Evolutionary conservation across 2,888 invertebrate species (phyloP), one percentile per base, ranked within the genome.

Genomic region (Synergus japonicus): DNA sequence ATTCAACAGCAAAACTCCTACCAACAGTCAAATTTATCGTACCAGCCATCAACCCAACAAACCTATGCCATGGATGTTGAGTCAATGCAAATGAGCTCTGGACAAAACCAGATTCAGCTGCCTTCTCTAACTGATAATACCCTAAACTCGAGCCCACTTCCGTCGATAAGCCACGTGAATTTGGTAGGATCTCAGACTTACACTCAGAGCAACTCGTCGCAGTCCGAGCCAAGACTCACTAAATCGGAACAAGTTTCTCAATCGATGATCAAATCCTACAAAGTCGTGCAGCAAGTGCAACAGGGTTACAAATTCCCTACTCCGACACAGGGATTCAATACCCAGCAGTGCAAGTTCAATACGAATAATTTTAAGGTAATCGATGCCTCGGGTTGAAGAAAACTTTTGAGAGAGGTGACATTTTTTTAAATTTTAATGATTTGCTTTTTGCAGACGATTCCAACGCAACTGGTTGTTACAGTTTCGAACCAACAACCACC

Each of bases 271-370:
- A 88, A 91, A 54, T 88, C 91, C 3, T 90, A 88, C 77, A 91
- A 91, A 81, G 86, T 89, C 15, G 84, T 90, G 49, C 89, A 91
- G 13, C 87, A 89, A 76, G 88, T 89, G 12, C 89, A 89, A 76
- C 91, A 89, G 58, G 88, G 88, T 54, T 92, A 90, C 79, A 92
- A 92, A 77, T 91, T 92, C 76, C 82, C 90, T 9, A 78, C 86
- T 3, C 88, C 91, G 3, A 78, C 86, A 18, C 87, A 87, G 64
- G 88, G 83, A 78, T 91, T 91, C 80, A 87, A 88, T 83, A 76
- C 87, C 76, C 89, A 90, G 80, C 90, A 89, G 77, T 91, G 88
- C 83, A 92, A 91, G 84, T 91, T 90, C 83, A 87, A 85, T 29
- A 85, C 86, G 65, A 88, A 83, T 81, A 86, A 85, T 77, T 86